Base-by-base conservation (phyloP, 2,888 invertebrate genomes). In the Mellilla xanthometata region DNA sequence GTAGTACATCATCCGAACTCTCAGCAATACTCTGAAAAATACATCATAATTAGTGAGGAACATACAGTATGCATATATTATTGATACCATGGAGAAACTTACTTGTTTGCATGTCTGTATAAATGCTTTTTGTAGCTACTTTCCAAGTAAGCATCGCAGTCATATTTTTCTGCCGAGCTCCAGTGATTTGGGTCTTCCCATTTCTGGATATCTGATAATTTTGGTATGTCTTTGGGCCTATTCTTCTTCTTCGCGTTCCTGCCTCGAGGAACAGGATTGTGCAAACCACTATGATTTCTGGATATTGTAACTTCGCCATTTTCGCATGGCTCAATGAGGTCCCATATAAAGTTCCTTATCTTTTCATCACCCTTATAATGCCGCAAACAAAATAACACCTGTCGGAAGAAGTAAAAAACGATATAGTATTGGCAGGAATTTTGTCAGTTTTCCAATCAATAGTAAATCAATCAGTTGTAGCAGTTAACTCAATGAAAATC, bases 361-460 rank as follows among this genome's bases (percentile, higher is more conserved):
- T 98, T 98, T 78, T 99, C 99, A 80, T 99, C 99, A 0, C 99
- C 99, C 68, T 97, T 95, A 81, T 98, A 99, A 74, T 97, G 96
- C 60, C 98, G 94, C 57, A 99, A 91, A 74, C 99, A 99, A 81
- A 97, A 99, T 27, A 99, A 91, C 9, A 98, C 92, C 96, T 96
- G 79, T 12, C 24, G 40, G 5, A 23, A 0, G 13, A 31, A 19
- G 7, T 12, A 12, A 5, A 19, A 12, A 23, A 7, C n/a, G 12
- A 13, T 4, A 15, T 22, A 2, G 19, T n/a, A 22, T n/a, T 1
- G 3, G 6, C 10, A n/a, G 1, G 9, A 19, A n/a, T n/a, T n/a
- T n/a, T n/a, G n/a, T n/a, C n/a, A n/a, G n/a, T n/a, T n/a, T n/a
- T n/a, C n/a, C n/a, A n/a, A n/a, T 19, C 4, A 11, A 19, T 15